Conservation (phyloP, 2,888 invertebrate genomes). For the Patella ulyssiponensis region DNA sequence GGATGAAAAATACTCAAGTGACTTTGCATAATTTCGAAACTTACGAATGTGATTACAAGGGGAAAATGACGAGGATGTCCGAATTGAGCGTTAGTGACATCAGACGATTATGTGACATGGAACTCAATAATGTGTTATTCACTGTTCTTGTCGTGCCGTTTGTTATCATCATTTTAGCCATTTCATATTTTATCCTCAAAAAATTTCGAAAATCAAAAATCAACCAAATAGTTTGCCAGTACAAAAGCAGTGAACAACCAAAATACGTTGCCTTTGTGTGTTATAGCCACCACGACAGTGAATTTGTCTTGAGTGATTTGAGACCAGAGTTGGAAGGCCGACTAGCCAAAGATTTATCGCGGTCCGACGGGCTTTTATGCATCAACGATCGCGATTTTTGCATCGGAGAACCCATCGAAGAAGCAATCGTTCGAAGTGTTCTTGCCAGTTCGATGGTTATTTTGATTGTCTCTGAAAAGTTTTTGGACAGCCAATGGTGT, state of each 20-base stretch:
- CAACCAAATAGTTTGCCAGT: not conserved
- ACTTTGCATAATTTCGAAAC: not conserved
- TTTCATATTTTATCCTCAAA: not conserved
- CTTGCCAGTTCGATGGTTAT: not conserved
- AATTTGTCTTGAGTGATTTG: not conserved
- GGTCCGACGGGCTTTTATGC: not conserved
- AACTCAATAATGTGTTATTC: not conserved
- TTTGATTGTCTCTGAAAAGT: not conserved
- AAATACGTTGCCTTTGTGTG: not conserved
- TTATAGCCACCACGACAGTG: not conserved
- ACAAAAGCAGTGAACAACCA: not conserved
- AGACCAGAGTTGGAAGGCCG: not conserved
- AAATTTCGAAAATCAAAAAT: not conserved
- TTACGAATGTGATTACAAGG: not conserved
- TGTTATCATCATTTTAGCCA: not conserved
- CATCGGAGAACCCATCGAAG: not conserved
- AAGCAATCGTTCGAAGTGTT: not conserved
- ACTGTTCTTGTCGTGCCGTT: not conserved
- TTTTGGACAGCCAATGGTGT: constrained; percentile 9
- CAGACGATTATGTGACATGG: not conserved
- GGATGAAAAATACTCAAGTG: not conserved
- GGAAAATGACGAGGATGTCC: not conserved
- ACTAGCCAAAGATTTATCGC: not conserved
- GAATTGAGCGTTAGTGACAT: not conserved
- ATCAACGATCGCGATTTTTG: constrained; percentile 5